Base-by-base conservation (phyloP, 2,113 vertebrate species). In the Camelus dromedarius region DNA sequence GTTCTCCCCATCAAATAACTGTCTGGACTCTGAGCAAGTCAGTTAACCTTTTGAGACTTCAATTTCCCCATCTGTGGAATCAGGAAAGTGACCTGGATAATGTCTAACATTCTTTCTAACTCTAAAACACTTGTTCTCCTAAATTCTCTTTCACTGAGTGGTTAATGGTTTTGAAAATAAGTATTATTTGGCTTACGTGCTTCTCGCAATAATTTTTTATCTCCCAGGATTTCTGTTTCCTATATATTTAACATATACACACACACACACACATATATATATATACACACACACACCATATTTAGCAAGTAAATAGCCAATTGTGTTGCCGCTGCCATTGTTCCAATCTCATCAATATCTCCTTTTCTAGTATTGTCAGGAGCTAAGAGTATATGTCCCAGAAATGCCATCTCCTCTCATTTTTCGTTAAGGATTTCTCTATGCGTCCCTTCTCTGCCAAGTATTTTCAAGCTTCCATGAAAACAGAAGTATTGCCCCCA, bases 31-130 rank as follows among this genome's bases (percentile, higher is more conserved):
- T 20, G 62, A 86, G 52, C 19, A 95, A 96, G 60, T 96, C 86
- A 91, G 91, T 97, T 96, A 97, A 97, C 91, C 96, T 97, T 95
- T 92, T 48, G 64, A 26, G 89, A 46, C 84, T 97, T 97, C 91
- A 94, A 94, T 96, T 96, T 97, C 67, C 81, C 95, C 58, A 97
- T 77, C 91, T 91, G 32, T 72, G 84, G 96, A 96, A 91, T 56
- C 94, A 94, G 67, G 66, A 96, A 88, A 92, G 66, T 90, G 80
- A 94, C 88, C 93, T 46, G 6, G 79, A 86, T 96, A 75, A 66
- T 81, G 38, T 77, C 88, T 90, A 85, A 75, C 18, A 52, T 77
- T 92, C 48, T 95, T 82, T 92, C 73, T 91, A 92, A 75, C 64
- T 92, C 76, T 73, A 89, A 80, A 87, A 97, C 58, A 83, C 91